phyloP scores from a whole-genome alignment of 2,888 invertebrate genomes.

The Acanthosepion lycidas region DNA sequence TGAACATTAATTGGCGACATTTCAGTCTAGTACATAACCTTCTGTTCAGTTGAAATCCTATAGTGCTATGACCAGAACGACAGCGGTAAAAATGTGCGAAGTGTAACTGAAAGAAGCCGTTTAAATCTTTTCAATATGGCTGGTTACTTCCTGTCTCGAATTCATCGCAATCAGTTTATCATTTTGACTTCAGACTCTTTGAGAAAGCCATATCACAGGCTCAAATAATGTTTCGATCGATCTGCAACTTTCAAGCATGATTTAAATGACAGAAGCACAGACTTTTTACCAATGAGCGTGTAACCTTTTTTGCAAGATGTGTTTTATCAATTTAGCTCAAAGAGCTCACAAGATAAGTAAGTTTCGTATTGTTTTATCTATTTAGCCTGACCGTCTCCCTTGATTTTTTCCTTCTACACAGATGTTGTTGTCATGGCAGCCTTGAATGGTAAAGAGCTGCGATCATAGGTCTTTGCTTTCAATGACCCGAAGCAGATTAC shows the following conservation, averaged over 20 bases:
- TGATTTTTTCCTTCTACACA: not conserved
- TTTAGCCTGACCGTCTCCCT: not conserved
- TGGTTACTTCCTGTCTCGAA: not conserved
- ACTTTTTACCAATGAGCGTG: not conserved
- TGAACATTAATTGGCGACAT: too few relatives aligned
- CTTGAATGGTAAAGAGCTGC: slow-evolving; percentile 33
- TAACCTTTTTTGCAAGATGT: not conserved
- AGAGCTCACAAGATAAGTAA: not conserved
- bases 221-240: not conserved
- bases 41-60: not conserved
- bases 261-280: not conserved
- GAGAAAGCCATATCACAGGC: not conserved
- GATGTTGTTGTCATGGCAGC: slow-evolving; percentile 33
- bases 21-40: not conserved
- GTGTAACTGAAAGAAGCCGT: not conserved
- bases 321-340: not conserved
- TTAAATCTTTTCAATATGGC: not conserved
- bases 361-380: not conserved
- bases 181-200: not conserved
- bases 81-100: not conserved
- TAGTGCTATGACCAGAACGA: not conserved
- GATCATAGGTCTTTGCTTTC: slow-evolving; percentile 4
- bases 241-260: not conserved
- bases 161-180: not conserved
- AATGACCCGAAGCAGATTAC: slow-evolving; percentile 17